Evolutionary conservation across 1,140 invertebrate genomes (phyloP).

Genomic region (Matsumurasca onukii): DNA sequence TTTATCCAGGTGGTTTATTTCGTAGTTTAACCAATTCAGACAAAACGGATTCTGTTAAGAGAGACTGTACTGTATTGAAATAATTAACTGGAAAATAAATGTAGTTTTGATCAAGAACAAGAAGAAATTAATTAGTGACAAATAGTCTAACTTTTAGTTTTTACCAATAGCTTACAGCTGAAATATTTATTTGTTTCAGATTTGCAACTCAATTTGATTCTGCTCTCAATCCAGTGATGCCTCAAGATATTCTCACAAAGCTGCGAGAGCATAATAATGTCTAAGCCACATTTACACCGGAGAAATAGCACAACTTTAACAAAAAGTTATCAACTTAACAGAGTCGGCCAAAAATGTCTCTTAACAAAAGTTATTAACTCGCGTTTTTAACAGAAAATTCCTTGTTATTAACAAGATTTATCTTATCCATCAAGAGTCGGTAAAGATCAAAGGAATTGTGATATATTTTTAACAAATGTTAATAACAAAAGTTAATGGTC

Average conservation of each 20-base stretch:
- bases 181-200: slow-evolving; percentile 43
- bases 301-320: slow-evolving; percentile 20
- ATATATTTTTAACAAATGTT: slow-evolving; percentile 26
- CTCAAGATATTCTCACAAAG: slow-evolving; percentile 21
- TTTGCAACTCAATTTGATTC: slow-evolving; percentile 43
- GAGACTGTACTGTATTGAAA: too few species aligned
- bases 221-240: slow-evolving; percentile 34
- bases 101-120: slow-evolving; percentile 39
- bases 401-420: too few species aligned
- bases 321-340: slow-evolving; percentile 22
- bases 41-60: too few species aligned
- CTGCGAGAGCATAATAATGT: too few species aligned
- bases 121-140: slow-evolving; percentile 32
- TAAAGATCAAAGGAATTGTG: slow-evolving; percentile 20
- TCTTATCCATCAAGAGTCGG: slow-evolving; percentile 26
- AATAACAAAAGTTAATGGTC: too few species aligned
- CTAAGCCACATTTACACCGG: slow-evolving; percentile 18
- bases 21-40: too few species aligned
- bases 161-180: too few species aligned
- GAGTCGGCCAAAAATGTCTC: slow-evolving; percentile 16
- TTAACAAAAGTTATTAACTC: slow-evolving; percentile 20
- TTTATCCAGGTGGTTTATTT: too few species aligned
- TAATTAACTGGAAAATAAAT: too few species aligned
- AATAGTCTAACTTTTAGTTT: slow-evolving; percentile 31
- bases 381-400: slow-evolving; percentile 27